Percentiles rank a stretch among this genome's conserved stretches.
Conservation (phyloP, 2,113 vertebrate species). For the Todiramphus saurophagus region DNA sequence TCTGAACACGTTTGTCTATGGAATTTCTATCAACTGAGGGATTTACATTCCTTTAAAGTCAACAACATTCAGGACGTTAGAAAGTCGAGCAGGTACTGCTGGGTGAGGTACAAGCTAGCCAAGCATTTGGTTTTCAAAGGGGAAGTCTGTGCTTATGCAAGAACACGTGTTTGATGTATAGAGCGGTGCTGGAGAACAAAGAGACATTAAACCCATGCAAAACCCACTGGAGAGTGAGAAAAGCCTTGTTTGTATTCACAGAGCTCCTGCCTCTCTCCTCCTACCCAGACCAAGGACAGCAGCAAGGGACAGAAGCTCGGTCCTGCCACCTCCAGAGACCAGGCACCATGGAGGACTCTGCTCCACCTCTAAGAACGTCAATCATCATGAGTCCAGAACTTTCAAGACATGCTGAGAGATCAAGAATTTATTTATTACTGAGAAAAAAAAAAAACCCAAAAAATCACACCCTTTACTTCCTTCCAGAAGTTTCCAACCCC, state of each 20-base stretch:
- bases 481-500: neutral
- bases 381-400: neutral
- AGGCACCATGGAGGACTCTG: fast-evolving
- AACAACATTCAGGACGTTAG: neutral
- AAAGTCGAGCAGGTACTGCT: neutral
- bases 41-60: neutral
- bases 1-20: fast-evolving
- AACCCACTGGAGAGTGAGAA: neutral
- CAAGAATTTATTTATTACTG: neutral
- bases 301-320: neutral
- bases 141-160: neutral
- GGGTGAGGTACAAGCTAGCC: neutral
- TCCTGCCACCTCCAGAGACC: neutral
- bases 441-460: neutral
- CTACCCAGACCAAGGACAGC: neutral
- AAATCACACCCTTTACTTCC: neutral
- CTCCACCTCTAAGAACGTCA: neutral
- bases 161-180: neutral
- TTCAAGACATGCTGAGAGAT: neutral
- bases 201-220: neutral
- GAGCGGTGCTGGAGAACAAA: neutral
- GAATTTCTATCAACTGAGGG: fast-evolving
- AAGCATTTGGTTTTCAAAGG: neutral
- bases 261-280: neutral
- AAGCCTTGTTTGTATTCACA: neutral